Evolutionary conservation across 1,140 invertebrate genomes (phyloP).

Genomic region (Geopemphigus sp.): DNA sequence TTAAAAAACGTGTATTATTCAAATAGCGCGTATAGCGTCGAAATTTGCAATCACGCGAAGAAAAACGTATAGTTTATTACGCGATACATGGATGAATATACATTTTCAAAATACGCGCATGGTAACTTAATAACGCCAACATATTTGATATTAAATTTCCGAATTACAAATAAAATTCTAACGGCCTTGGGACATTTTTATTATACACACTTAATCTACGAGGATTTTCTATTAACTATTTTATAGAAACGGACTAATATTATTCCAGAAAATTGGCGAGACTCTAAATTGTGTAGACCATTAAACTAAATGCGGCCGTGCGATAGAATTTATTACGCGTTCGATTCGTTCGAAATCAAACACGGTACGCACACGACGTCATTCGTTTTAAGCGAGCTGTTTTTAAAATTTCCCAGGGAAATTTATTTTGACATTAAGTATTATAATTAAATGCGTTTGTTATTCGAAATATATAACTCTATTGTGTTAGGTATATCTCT

Average conservation of each 20-base stretch:
- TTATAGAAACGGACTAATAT: not conserved
- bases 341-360: not conserved
- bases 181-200: not conserved
- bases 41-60: too few species aligned
- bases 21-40: too few species aligned
- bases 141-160: not conserved
- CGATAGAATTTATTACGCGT: not conserved
- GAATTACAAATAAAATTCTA: not conserved
- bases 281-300: not conserved
- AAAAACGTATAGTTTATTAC: too few species aligned
- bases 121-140: too few species aligned
- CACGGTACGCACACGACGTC: not conserved
- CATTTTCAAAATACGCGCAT: too few species aligned
- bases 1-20: too few species aligned
- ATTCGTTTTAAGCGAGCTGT: not conserved
- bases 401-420: not conserved
- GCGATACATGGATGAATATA: too few species aligned
- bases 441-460: constrained; percentile 2
- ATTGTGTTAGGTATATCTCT: not conserved
- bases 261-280: not conserved
- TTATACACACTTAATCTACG: too few species aligned
- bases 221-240: not conserved
- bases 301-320: not conserved
- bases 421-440: constrained; percentile 12
- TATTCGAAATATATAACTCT: constrained; percentile 4